These are phyloP conservation scores for Drosophila mayri DNA, from an alignment of 1,140 invertebrate species.

Conservation along the genomic window DNA sequence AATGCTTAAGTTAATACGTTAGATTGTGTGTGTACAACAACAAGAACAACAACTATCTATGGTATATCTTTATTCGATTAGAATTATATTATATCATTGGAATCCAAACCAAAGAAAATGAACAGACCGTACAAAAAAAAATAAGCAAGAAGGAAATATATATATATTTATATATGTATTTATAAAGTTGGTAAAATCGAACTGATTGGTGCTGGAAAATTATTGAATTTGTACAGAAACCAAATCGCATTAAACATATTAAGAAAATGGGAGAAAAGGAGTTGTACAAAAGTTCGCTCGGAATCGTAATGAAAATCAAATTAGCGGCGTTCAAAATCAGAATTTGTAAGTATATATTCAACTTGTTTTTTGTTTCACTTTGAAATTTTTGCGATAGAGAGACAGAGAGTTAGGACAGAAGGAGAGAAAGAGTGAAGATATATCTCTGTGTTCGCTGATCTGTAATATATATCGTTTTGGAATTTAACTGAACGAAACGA, in stretches of 20 bases:
- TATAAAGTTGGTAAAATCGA: constrained; percentile 42
- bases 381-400: constrained; percentile 69
- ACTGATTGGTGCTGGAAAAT: constrained; percentile 74
- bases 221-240: constrained; percentile 69
- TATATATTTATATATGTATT: constrained; percentile 23
- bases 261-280: constrained; percentile 46
- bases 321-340: constrained; percentile 75
- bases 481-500: constrained; percentile 16
- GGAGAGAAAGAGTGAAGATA: constrained; percentile 70
- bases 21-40: constrained; percentile 75
- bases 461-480: constrained; percentile 52
- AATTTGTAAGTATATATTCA: constrained; percentile 52
- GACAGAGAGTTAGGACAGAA: constrained; percentile 67
- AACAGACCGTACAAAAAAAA: too few relatives aligned
- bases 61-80: constrained; percentile 75
- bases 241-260: constrained; percentile 46
- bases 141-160: constrained; percentile 46
- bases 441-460: constrained; percentile 67
- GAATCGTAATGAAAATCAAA: constrained; percentile 62
- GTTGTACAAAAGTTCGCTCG: constrained; percentile 69
- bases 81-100: constrained; percentile 59
- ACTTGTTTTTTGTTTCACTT: constrained; percentile 56
- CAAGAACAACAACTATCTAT: constrained; percentile 83
- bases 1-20: constrained; percentile 18
- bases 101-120: constrained; percentile 63